Percentiles rank a stretch among this genome's conserved stretches.
Conservation (phyloP, 2,797 vertebrate species). For the Xiphophorus birchmanni region DNA sequence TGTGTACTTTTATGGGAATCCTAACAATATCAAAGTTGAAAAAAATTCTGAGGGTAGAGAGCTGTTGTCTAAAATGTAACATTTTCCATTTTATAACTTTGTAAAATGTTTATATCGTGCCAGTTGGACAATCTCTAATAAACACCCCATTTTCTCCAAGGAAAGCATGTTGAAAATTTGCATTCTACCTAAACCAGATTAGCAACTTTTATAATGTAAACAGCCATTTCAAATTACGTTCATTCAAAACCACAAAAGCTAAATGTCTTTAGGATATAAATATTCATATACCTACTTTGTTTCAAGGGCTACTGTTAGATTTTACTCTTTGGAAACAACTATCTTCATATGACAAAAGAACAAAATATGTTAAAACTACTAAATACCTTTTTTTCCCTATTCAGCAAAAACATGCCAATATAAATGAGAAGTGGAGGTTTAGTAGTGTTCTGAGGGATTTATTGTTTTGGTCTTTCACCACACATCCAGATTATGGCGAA, state of each 20-base stretch:
- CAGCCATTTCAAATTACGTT: not conserved
- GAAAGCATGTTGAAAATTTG: not conserved
- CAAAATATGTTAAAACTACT: not conserved
- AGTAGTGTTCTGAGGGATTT: conserved; percentile 3
- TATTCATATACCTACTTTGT: not conserved
- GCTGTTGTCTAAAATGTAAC: not conserved
- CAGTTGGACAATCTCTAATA: not conserved
- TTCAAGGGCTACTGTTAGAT: not conserved
- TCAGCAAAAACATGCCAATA: conserved; percentile 3
- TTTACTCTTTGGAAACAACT: not conserved
- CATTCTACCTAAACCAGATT: not conserved
- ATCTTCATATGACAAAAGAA: not conserved
- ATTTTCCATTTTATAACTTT: not conserved
- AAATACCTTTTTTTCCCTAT: conserved; percentile 1
- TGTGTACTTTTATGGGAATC: not conserved
- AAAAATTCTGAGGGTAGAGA: not conserved
- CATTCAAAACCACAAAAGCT: not conserved
- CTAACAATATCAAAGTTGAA: not conserved
- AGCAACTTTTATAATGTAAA: not conserved
- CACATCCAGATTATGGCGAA: not conserved
- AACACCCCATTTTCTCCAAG: not conserved
- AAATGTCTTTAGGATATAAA: not conserved
- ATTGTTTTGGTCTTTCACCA: conserved; percentile 9
- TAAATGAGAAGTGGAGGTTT: not conserved
- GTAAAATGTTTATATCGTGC: not conserved